These are phyloP conservation scores for Tricholauxania praeusta DNA, from an alignment of 2,888 invertebrate genomes.

Conservation along the genomic window DNA sequence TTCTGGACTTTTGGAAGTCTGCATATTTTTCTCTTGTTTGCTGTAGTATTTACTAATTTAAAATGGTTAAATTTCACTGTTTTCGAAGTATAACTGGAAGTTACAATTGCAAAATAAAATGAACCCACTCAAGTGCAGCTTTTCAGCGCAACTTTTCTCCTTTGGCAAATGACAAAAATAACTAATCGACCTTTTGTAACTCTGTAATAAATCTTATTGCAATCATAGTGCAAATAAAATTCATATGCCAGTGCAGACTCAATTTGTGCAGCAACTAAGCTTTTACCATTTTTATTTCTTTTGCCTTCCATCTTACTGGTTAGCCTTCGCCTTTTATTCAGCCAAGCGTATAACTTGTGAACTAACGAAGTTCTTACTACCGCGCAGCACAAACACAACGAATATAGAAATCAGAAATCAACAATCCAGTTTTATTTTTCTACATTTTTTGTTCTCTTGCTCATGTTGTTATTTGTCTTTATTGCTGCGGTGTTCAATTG, in stretches of 20 bases:
- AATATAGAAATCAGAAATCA: constrained; percentile 7
- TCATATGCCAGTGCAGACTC: not conserved
- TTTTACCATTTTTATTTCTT: too few relatives aligned
- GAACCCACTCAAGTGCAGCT: not conserved
- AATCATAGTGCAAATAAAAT: constrained; percentile 8
- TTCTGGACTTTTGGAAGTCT: too few relatives aligned
- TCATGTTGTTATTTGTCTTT: not conserved
- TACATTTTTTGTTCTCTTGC: not conserved
- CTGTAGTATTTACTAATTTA: too few relatives aligned
- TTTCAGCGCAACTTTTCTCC: too few relatives aligned
- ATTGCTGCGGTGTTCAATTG: constrained; percentile 19
- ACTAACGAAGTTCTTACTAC: not conserved
- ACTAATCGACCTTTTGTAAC: too few relatives aligned
- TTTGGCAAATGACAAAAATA: too few relatives aligned
- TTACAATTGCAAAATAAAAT: too few relatives aligned
- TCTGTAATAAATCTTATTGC: constrained; percentile 1
- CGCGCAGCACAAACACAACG: not conserved
- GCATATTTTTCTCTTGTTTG: too few relatives aligned
- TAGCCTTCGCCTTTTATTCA: not conserved
- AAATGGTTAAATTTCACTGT: too few relatives aligned
- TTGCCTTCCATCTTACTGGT: too few relatives aligned
- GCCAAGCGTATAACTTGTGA: constrained; percentile 10
- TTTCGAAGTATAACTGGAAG: too few relatives aligned
- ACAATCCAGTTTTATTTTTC: not conserved
- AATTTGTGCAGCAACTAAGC: not conserved